phyloP scores from a whole-genome alignment of 2,888 invertebrate species.

The Dasypogon diadema region DNA sequence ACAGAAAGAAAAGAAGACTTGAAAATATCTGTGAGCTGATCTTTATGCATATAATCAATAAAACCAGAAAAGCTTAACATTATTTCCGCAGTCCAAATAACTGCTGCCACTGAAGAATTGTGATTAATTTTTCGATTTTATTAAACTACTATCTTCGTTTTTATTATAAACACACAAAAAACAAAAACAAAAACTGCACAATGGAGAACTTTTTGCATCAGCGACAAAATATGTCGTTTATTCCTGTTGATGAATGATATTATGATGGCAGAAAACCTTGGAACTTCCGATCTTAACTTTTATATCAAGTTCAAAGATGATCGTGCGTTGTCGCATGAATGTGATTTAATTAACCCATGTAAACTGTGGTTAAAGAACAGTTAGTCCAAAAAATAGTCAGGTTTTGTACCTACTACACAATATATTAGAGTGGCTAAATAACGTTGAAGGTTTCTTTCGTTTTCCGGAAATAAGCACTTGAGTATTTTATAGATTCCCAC shows the following conservation, averaged over 20 bases:
- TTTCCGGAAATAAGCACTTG: constrained; percentile 8
- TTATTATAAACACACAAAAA: too few species aligned
- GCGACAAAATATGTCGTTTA: neutral
- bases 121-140: neutral
- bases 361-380: constrained; percentile 11
- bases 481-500: neutral
- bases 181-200: too few species aligned
- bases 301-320: constrained; percentile 46
- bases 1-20: neutral
- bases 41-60: neutral
- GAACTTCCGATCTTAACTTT: neutral
- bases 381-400: too few species aligned
- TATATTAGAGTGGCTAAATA: too few species aligned
- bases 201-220: too few species aligned
- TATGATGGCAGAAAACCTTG: constrained; percentile 18
- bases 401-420: too few species aligned
- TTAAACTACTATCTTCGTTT: too few species aligned
- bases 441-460: constrained; percentile 11
- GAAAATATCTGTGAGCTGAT: neutral
- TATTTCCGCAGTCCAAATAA: neutral
- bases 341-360: constrained; percentile 8
- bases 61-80: neutral
- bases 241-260: neutral
- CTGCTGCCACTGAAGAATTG: neutral
- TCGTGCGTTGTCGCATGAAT: neutral